phyloP scores from a whole-genome alignment of 2,888 invertebrate genomes.

The Callosobruchus maculatus region DNA sequence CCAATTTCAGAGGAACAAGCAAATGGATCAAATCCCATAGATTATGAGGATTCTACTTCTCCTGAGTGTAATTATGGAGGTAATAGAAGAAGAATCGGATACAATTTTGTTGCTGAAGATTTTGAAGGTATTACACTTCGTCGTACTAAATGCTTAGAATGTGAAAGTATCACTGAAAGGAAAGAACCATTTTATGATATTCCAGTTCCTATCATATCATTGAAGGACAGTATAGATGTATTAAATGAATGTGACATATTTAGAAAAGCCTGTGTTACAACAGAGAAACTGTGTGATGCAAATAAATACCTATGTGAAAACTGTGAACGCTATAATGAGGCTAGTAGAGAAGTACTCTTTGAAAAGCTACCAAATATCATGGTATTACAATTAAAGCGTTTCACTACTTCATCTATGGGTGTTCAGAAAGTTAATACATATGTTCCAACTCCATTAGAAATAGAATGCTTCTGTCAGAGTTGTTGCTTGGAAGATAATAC shows the following conservation, averaged over 20 bases:
- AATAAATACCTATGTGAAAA: constrained; percentile 91
- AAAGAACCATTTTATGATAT: constrained; percentile 88
- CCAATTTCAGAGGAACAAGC: constrained; percentile 37
- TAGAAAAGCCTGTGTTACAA: constrained; percentile 73
- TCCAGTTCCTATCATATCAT: constrained; percentile 66
- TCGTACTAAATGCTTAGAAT: constrained; percentile 83
- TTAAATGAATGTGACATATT: constrained; percentile 59
- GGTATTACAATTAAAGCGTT: constrained; percentile 83
- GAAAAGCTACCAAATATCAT: constrained; percentile 81
- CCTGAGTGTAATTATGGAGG: constrained; percentile 29
- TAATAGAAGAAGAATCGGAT: constrained; percentile 44
- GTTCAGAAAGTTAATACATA: constrained; percentile 74
- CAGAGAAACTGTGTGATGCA: constrained; percentile 78
- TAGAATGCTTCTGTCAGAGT: constrained; percentile 84
- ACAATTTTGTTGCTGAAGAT: constrained; percentile 76
- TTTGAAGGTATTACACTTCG: constrained; percentile 84
- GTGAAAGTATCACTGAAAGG: constrained; percentile 81
- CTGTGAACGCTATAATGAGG: constrained; percentile 85
- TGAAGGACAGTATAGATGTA: constrained; percentile 14
- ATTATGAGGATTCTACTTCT: constrained; percentile 35
- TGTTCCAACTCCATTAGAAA: constrained; percentile 78
- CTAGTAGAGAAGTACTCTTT: constrained; percentile 81
- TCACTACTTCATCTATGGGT: constrained; percentile 63
- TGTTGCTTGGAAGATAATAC: constrained; percentile 58
- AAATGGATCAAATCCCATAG: constrained; percentile 27